phyloP scores from a whole-genome alignment of 2,113 vertebrate species.

The Alouatta palliata region DNA sequence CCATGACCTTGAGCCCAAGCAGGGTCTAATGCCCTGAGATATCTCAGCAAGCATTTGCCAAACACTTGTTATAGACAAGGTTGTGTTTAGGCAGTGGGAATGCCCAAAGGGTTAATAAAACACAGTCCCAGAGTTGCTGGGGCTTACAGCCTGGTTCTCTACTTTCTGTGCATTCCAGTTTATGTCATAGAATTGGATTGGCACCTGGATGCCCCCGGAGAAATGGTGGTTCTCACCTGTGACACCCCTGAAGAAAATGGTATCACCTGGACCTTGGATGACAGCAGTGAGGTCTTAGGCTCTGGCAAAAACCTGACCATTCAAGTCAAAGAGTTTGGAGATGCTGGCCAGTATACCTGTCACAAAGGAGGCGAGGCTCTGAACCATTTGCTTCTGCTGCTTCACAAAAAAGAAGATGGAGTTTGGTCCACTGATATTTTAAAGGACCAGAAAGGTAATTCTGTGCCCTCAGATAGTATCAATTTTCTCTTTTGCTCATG shows the following conservation, averaged over 20 bases:
- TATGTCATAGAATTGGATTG: slow-evolving; percentile 82
- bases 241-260: slow-evolving; percentile 52
- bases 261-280: slow-evolving; percentile 80
- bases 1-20: not conserved
- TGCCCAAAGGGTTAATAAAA: not conserved
- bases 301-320: slow-evolving; percentile 76
- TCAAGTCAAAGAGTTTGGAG: slow-evolving; percentile 79
- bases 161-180: slow-evolving; percentile 66
- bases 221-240: slow-evolving; percentile 79
- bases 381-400: slow-evolving; percentile 72
- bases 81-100: not conserved
- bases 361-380: slow-evolving; percentile 54
- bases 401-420: slow-evolving; percentile 77
- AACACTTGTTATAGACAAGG: not conserved
- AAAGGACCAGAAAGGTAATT: slow-evolving; percentile 75
- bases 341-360: slow-evolving; percentile 83
- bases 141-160: not conserved
- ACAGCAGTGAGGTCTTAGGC: not conserved
- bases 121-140: not conserved
- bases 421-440: slow-evolving; percentile 77
- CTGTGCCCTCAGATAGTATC: not conserved
- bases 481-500: not conserved
- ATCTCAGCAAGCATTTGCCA: not conserved
- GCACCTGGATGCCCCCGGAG: slow-evolving; percentile 70
- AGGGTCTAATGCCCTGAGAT: not conserved